A percentile compares a stretch with the other conserved stretches of the same genome.
Evolutionary conservation across 2,797 vertebrate species (phyloP).

Genomic region (Trematomus bernacchii): DNA sequence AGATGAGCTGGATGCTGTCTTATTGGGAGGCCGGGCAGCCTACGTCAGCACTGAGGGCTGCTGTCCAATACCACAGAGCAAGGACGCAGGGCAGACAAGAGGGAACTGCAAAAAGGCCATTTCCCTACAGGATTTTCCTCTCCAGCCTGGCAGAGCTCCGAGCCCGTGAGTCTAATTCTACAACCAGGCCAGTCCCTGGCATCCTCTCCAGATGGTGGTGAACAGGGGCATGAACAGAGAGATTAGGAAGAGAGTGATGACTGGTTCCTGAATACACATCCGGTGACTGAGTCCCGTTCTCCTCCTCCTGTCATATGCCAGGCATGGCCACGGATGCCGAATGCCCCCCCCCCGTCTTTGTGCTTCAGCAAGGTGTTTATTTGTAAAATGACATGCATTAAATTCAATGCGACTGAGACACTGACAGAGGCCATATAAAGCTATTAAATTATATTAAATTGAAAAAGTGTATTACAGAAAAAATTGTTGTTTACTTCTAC

Average conservation of each 20-base stretch:
- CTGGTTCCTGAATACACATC: slow-evolving; percentile 82
- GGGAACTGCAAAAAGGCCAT: slow-evolving; percentile 68
- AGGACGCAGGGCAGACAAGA: slow-evolving; percentile 71
- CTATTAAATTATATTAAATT: background rate
- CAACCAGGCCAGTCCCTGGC: slow-evolving; percentile 77
- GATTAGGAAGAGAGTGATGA: slow-evolving; percentile 81
- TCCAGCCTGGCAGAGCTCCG: slow-evolving; percentile 69
- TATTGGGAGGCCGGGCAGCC: slow-evolving; percentile 68
- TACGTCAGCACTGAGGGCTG: slow-evolving; percentile 72
- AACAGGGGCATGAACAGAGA: slow-evolving; percentile 70
- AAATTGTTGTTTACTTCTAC: slow-evolving; percentile 1
- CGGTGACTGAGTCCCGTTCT: slow-evolving; percentile 72
- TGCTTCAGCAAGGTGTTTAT: slow-evolving; percentile 58
- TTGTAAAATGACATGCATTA: slow-evolving; percentile 33
- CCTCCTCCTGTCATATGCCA: slow-evolving; percentile 57
- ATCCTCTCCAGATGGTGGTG: slow-evolving; percentile 85
- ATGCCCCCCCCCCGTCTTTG: slow-evolving; percentile 55
- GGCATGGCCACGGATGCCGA: slow-evolving; percentile 58
- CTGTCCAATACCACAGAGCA: slow-evolving; percentile 65
- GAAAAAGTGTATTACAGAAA: background rate
- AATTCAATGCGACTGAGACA: slow-evolving; percentile 14
- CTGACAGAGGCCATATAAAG: background rate
- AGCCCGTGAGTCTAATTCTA: slow-evolving; percentile 73
- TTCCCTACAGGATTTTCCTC: slow-evolving; percentile 80
- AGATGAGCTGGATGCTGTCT: slow-evolving; percentile 73